A percentile compares a stretch with the other conserved stretches of the same genome.
Conservation (phyloP, 2,797 vertebrate genomes). For the Gymnothorax javanicus region DNA sequence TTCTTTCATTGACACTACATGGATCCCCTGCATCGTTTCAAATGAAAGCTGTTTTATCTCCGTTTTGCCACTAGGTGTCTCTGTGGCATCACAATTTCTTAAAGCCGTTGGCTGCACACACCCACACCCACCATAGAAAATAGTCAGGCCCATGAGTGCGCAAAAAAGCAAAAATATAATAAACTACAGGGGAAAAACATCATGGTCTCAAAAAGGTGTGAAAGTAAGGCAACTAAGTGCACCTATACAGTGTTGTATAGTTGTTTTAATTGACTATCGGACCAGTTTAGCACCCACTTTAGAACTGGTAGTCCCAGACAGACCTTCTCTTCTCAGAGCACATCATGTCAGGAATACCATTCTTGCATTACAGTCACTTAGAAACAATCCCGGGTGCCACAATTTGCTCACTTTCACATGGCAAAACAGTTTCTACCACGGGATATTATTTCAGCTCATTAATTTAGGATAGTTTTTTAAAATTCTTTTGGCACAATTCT, state of each 20-base stretch:
- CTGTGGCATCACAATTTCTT: neutral
- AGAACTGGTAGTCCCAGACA: neutral
- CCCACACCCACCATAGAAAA: neutral
- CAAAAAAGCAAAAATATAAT: neutral
- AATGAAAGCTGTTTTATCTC: neutral
- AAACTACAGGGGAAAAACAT: neutral
- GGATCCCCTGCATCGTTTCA: neutral
- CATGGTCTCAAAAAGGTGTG: neutral
- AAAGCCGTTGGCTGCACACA: neutral
- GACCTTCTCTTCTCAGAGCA: neutral
- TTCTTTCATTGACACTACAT: neutral
- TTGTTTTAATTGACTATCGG: neutral
- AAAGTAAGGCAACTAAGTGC: neutral
- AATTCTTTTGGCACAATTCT: too few relatives aligned
- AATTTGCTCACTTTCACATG: neutral
- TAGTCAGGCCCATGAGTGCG: neutral
- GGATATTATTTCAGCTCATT: neutral
- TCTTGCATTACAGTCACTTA: neutral
- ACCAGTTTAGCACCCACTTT: neutral
- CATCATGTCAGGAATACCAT: neutral
- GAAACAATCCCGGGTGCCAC: neutral
- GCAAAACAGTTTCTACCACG: neutral
- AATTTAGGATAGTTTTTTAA: too few relatives aligned
- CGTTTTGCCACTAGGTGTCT: constrained; percentile 6
- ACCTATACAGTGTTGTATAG: neutral